Base-by-base conservation (phyloP, 2,888 invertebrate genomes). In the Drosophila barbarae region DNA sequence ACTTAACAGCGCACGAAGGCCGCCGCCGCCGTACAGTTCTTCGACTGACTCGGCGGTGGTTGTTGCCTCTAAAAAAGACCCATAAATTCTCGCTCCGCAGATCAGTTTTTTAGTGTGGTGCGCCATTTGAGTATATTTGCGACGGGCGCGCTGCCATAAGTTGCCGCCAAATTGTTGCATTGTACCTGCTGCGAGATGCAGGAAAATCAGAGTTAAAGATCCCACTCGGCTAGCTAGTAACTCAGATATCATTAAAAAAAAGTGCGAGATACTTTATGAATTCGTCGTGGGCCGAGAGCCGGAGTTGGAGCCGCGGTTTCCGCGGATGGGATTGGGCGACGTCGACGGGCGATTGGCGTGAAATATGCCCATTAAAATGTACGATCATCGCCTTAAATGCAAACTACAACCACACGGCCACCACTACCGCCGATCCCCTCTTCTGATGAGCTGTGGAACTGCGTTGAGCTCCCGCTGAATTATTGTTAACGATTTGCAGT, bases 401-500 rank as follows among this genome's bases (percentile, higher is more conserved):
- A 85, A 78, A 74, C 78, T 71, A 26, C 26, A 78, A 73, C 73
- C 71, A 30, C 60, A 41, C 44, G 35, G n/a, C 35, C 35, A 15
- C 35, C 35, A 35, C 35, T n/a, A n/a, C n/a, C n/a, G 1, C 28
- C 28, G 9, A 28, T 28, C 30, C 30, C 58, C 36, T 18, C 34
- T 35, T 12, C 28, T 41, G 12, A 39, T 15, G 35, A 59, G 15
- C 67, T 21, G 23, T 26, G 47, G 35, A 46, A 18, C 67, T 44
- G 34, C 34, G 38, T 26, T 49, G 39, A 53, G 39, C 47, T 47
- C 42, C 57, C 69, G 63, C 69, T 87, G 87, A 87, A 76, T 87
- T 87, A 86, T 86, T 84, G 87, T 85, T 86, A 86, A 85, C 87
- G 88, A 86, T 86, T 87, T 86, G 87, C 85, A 78, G 81, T 87